A percentile compares a stretch with the other conserved stretches of the same genome.
Conservation (phyloP, 2,113 vertebrate genomes). For the Grallaria varia region DNA sequence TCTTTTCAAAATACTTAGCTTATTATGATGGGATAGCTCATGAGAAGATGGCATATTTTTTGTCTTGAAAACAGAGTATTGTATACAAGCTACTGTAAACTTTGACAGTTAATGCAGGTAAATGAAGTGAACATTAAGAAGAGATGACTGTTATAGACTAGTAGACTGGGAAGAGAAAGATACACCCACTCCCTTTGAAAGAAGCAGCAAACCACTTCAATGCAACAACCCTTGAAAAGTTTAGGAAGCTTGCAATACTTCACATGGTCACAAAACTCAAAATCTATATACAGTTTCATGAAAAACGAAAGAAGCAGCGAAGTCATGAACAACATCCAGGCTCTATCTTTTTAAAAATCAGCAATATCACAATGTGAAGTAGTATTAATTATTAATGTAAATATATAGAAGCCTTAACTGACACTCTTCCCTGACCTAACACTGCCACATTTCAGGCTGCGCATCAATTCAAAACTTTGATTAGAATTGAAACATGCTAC, state of each 20-base stretch:
- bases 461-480: neutral
- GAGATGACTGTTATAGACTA: neutral
- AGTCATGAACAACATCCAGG: neutral
- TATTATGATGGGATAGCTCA: neutral
- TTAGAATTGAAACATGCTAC: neutral
- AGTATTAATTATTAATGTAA: neutral
- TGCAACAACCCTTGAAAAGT: neutral
- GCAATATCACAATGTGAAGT: neutral
- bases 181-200: neutral
- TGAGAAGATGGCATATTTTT: neutral
- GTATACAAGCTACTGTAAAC: neutral
- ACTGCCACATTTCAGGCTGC: neutral
- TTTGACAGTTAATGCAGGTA: neutral
- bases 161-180: neutral
- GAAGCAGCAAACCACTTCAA: neutral
- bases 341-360: neutral
- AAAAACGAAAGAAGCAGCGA: neutral
- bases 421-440: neutral
- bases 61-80: neutral
- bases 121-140: neutral
- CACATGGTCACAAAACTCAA: neutral
- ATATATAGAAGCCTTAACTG: neutral
- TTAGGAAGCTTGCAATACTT: neutral
- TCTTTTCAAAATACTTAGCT: neutral
- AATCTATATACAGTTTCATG: neutral